Base-by-base conservation (phyloP, 2,888 invertebrate species). In the Eurytoma adleriae region DNA sequence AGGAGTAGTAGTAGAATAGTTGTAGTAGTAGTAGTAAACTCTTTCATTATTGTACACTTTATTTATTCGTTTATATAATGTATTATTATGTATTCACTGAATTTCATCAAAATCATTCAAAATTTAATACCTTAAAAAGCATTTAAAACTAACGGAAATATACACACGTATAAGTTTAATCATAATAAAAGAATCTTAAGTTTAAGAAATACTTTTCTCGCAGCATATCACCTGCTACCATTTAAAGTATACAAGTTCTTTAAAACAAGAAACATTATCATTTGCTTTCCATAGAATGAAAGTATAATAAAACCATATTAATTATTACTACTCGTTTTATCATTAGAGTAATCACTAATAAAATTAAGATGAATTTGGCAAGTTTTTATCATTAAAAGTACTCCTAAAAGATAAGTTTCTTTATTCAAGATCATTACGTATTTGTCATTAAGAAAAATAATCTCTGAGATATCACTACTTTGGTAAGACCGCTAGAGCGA, bases 361-460 rank as follows among this genome's bases (percentile, higher is more conserved):
- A 70, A 69, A 68, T 71, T 79, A 79, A 76, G 62, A 76, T 73
- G 66, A 78, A 73, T 82, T 82, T 79, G 81, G 81, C 76, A 82
- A 79, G 72, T 79, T 76, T 62, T 5, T 67, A 75, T 76, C 16
- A 78, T 81, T 66, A 74, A 78, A 66, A 40, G 27, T 59, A 61
- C 62, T 48, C 50, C 57, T 68, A 71, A 81, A 74, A 73, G 70
- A 78, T 81, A 71, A 78, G 56, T 67, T 76, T 73, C 16, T 70
- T 27, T 52, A 48, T 67, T 59, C 50, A 78, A 77, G 73, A 80
- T 74, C 54, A 59, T 74, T 54, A 57, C 70, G 48, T 70, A 48
- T 74, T 56, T 56, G 69, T 52, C 57, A 50, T 73, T 81, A 81
- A 78, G 81, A 81, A 81, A 81, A 81, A 81, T 81, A 78, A 82